Conservation (phyloP, 2,113 vertebrate species). For the Ammospiza nelsoni region DNA sequence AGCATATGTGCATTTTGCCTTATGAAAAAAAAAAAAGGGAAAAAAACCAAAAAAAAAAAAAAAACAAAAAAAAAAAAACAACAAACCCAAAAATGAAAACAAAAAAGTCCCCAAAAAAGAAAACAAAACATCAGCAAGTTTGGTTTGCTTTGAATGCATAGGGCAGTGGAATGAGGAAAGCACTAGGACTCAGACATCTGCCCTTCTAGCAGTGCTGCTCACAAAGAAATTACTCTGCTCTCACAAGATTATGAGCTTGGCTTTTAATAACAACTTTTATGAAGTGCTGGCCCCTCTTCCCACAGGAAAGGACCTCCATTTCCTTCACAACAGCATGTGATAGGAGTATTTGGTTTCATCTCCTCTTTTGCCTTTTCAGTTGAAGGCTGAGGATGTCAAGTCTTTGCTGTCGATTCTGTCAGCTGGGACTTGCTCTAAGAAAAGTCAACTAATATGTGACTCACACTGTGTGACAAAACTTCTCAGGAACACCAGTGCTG, state of each 20-base stretch:
- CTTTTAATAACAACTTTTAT: not conserved
- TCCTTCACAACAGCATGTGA: not conserved
- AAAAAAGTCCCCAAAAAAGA: not conserved
- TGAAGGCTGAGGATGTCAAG: not conserved
- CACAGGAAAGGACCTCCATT: not conserved
- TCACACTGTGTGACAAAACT: not conserved
- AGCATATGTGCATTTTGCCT: not conserved
- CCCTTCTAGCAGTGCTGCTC: not conserved
- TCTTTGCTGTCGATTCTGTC: not conserved
- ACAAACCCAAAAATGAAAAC: no score
- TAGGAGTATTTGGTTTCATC: not conserved
- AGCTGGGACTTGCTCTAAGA: not conserved
- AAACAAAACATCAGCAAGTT: not conserved
- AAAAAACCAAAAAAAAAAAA: no score
- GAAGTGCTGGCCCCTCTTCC: not conserved
- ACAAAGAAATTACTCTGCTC: not conserved
- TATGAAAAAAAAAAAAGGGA: rapidly evolving
- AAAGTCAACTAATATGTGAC: constrained; percentile 1
- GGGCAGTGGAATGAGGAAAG: not conserved
- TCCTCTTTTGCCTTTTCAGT: not conserved
- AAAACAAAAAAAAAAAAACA: no score
- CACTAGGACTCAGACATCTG: not conserved
- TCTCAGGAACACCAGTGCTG: not conserved
- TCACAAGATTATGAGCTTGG: not conserved
- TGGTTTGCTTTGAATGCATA: not conserved